Percentiles rank a stretch among this genome's conserved stretches.
These are phyloP conservation scores for Sturnira hondurensis DNA, from an alignment of 2,113 vertebrate species.

Conservation along the genomic window DNA sequence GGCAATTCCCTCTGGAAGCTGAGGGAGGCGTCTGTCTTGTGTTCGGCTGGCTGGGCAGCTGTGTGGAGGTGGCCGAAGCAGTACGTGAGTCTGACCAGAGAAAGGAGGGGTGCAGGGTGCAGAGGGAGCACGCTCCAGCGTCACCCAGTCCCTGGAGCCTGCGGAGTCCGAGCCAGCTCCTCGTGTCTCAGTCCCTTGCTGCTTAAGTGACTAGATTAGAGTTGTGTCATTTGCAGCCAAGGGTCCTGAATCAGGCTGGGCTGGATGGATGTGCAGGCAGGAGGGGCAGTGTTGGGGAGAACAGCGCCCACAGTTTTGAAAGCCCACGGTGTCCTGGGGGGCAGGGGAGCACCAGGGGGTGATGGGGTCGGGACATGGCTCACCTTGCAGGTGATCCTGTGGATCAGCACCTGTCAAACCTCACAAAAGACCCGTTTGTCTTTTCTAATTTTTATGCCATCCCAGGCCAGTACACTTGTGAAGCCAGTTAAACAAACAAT, in stretches of 20 bases:
- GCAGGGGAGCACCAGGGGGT: background rate
- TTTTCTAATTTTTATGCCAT: background rate
- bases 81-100: too few relatives aligned
- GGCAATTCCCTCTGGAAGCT: too few relatives aligned
- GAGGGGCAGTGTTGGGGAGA: background rate
- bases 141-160: background rate
- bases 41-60: background rate
- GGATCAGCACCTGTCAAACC: background rate
- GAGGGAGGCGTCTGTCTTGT: too few relatives aligned
- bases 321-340: background rate
- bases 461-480: background rate
- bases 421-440: background rate
- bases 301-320: background rate
- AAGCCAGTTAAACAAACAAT: background rate
- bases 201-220: background rate
- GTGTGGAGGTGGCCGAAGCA: too few relatives aligned
- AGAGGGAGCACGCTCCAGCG: too few relatives aligned
- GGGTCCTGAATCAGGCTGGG: background rate
- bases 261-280: too few relatives aligned
- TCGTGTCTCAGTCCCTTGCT: background rate
- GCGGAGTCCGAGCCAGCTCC: background rate
- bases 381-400: background rate
- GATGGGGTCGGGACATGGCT: background rate
- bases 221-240: background rate
- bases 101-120: too few relatives aligned